Base-by-base conservation (phyloP, 2,797 vertebrate species). In the Gobionotothen gibberifrons region DNA sequence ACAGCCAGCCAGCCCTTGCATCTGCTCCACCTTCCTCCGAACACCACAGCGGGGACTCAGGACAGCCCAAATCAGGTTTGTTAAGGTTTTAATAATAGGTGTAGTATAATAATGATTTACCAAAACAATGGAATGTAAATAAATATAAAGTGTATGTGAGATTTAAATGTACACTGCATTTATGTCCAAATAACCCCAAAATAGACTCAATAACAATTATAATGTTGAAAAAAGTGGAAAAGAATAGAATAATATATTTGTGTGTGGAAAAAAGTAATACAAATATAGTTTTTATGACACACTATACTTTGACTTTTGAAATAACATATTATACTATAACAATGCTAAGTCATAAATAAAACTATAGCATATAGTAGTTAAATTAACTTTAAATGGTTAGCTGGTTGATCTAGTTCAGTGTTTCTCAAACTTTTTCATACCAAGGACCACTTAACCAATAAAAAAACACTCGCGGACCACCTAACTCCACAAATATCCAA, bases 31-130 rank as follows among this genome's bases (percentile, higher is more conserved):
- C 75, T 29, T 67, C 78, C 48, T 70, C 90, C 0, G 19, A 76
- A 9, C 86, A 82, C 48, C 91, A 90, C 68, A 94, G 91, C 85
- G 93, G 92, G 83, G 81, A 90, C 72, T 91, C 93, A 81, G 93
- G 93, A 90, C 86, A 92, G 90, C 69, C 79, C 43, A 81, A 73
- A 79, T 82, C 84, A 82, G 81, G 89, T 90, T 77, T 53, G 76
- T 74, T 71, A 54, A 15, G 19, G 48, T 69, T 68, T 65, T 0
- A 21, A 63, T 42, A 42, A 32, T 7, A 54, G 53, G 62, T 48
- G 62, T 53, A 36, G n/a, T 3, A n/a, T n/a, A 26, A 26, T 26
- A 26, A 22, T 26, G 48, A 21, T 11, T 44, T 6, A 29, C 17
- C 36, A 19, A 40, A 43, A 53, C 13, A 32, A 11, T n/a, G n/a